Base-by-base conservation (phyloP, 2,113 vertebrate genomes). In the Callospermophilus lateralis region DNA sequence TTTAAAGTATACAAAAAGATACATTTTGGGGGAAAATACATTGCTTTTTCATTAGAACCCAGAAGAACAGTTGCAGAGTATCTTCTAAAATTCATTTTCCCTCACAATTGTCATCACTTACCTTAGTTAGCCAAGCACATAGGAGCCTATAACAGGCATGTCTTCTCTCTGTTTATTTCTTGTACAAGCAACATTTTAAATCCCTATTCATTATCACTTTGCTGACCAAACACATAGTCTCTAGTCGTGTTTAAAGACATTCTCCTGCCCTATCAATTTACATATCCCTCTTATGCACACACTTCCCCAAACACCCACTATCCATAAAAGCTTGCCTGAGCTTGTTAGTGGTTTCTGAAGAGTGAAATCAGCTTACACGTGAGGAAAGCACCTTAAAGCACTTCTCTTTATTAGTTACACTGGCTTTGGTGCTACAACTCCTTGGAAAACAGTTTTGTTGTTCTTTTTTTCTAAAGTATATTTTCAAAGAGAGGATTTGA, bases 111-210 rank as follows among this genome's bases (percentile, higher is more conserved):
- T 65, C 63, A 20, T 78, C 20, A 20, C 80, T 86, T 90, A 48
- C n/a, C 45, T 90, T 89, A 93, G 65, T 86, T 87, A 97, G 74
- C 74, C 48, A 55, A 70, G 88, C 89, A 39, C 16, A 68, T 26
- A 70, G 58, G 42, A 4, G 7, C 84, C 72, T 61, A 1, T 86
- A 85, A 86, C 37, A 94, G 84, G 24, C 26, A 58, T 73, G 39
- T 55, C 58, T 93, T 84, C 65, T 92, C 28, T 70, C 70, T 34
- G 88, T 97, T 42, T 42, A 42, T 95, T 96, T 93, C 72, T 90
- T 95, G 37, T 34, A 90, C 81, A 97, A 94, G 77, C 89, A 97
- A 61, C 72, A 78, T 97, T 97, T 97, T 87, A 91, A 91, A 94
- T 91, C 84, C 34, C 20, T 55, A 37, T 93, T 97, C 68, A 73